Evolutionary conservation across 2,888 invertebrate genomes (phyloP), one percentile per base, ranked within the genome.

Genomic region (Hyalella azteca): DNA sequence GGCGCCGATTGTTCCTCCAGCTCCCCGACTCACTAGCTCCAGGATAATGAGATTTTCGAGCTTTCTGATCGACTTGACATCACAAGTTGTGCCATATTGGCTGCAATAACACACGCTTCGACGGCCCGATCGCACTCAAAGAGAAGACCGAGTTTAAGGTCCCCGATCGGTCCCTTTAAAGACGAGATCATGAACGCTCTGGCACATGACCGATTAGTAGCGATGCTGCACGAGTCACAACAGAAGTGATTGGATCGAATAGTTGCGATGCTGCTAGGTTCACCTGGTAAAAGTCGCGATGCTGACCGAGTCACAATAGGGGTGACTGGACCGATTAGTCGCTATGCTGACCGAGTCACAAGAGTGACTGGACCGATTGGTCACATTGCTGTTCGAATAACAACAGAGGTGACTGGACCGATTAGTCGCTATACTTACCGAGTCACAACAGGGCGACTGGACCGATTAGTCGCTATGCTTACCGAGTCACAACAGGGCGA

Each of bases 51-150:
- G 66, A 66, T 66, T 66, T 66, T 66, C 66, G 36, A 66, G 66
- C 59, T 66, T 66, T 66, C 66, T 66, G 66, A 66, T 66, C 66
- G 66, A 66, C 36, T 66, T 36, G 66, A 66, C 66, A 66, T 66
- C 66, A 66, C 66, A 66, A 66, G 66, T 29, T 36, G 19, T 13
- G 32, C 66, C 36, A 39, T 66, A 66, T 66, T 66, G 66, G 66
- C 66, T 66, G 36, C 66, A 66, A 66, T 66, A 66, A 66, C 66
- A 66, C 66, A 36, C 66, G 66, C 66, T 36, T 29, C 66, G 36
- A 36, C 36, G 66, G 66, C 22, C 15, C 66, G 36, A 66, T 66
- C 66, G 19, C 66, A 66, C 66, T 36, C 66, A 66, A 66, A 66
- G 66, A 32, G 66, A 66, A 36, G 36, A 26, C 54, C 54, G 54